Evolutionary conservation across 1,140 invertebrate genomes (phyloP).

Genomic region (Drosophila suzukii): DNA sequence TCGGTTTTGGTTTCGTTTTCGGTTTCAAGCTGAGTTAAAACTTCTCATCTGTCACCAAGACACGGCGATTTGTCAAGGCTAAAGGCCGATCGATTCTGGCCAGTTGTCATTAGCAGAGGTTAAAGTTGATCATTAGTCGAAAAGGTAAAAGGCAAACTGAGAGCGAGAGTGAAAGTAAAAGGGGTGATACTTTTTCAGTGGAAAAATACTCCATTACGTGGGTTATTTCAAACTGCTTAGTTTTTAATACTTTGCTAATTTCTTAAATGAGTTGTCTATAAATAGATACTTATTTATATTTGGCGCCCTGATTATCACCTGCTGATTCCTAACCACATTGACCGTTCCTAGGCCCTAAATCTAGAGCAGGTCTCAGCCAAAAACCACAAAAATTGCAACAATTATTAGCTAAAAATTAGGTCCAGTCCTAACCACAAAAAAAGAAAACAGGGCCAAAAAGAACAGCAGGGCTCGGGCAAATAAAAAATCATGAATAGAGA

Average conservation of each 20-base stretch:
- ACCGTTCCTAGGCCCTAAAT: neutral
- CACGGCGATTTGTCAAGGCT: conserved; percentile 48
- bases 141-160: conserved; percentile 49
- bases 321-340: conserved; percentile 3
- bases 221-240: neutral
- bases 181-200: neutral
- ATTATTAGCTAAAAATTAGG: conserved; percentile 75
- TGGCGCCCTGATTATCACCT: neutral
- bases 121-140: conserved; percentile 64
- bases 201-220: neutral
- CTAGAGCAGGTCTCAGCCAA: conserved; percentile 13
- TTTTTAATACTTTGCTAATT: neutral
- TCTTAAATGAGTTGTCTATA: neutral
- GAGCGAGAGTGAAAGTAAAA: conserved; percentile 29
- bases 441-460: conserved; percentile 52
- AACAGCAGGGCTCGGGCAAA: conserved; percentile 54
- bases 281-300: neutral
- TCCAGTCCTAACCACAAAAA: conserved; percentile 40
- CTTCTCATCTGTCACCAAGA: conserved; percentile 35
- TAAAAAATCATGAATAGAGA: conserved; percentile 57
- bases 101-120: conserved; percentile 73
- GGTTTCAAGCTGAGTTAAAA: conserved; percentile 38
- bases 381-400: conserved; percentile 73
- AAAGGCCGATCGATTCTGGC: conserved; percentile 17
- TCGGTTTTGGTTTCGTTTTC: conserved; percentile 24